Evolutionary conservation across 2,113 vertebrate species (phyloP).

Genomic region (Varanus komodoensis): DNA sequence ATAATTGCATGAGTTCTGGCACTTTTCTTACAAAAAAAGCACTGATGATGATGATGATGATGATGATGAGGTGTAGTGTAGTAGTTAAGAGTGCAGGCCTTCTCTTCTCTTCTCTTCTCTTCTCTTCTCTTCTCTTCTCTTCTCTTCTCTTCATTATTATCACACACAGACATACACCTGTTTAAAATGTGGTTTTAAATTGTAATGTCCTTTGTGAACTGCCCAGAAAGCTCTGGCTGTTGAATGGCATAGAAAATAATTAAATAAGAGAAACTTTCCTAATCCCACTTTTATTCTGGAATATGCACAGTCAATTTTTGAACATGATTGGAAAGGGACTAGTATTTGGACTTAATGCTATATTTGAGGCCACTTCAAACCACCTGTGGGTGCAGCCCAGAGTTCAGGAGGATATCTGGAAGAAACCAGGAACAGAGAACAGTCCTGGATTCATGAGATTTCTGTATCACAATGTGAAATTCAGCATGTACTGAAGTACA

Average conservation of each 20-base stretch:
- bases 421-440: background rate
- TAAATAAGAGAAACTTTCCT: background rate
- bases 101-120: no score
- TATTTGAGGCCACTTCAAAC: background rate
- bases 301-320: background rate
- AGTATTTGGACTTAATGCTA: background rate
- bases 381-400: background rate
- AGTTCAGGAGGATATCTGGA: background rate
- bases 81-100: background rate
- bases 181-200: no score
- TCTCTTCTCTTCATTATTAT: no score
- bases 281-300: background rate
- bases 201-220: no score
- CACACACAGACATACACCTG: no score
- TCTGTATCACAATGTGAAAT: background rate
- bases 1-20: no score
- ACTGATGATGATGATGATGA: no score
- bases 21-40: no score
- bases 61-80: background rate
- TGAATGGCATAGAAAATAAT: no score
- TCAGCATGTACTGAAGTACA: background rate
- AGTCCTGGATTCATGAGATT: background rate
- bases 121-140: no score
- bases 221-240: no score
- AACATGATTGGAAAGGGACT: background rate